Evolutionary conservation across 2,113 vertebrate species (phyloP).

Genomic region (mouse (Mus musculus)): DNA sequence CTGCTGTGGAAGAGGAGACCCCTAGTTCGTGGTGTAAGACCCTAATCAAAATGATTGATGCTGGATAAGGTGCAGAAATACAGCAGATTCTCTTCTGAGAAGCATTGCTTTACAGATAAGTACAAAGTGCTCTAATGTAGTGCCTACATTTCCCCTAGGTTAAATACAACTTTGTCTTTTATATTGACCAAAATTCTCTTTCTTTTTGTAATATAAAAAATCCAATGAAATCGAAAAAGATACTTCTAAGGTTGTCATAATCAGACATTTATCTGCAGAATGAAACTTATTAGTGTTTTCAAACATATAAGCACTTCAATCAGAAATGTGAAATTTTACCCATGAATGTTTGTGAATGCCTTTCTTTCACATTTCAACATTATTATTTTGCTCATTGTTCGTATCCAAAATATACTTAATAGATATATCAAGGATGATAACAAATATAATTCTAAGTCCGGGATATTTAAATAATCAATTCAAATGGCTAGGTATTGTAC

Average conservation of each 20-base stretch:
- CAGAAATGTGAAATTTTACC: constrained; percentile 33
- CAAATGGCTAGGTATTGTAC: not conserved
- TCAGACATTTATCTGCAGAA: not conserved
- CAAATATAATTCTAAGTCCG: constrained; percentile 13
- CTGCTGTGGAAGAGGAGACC: constrained; percentile 86
- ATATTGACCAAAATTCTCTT: constrained; percentile 73
- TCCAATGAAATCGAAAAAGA: constrained; percentile 49
- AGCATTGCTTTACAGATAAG: constrained; percentile 77
- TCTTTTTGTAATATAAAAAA: constrained; percentile 68
- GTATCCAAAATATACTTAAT: not conserved
- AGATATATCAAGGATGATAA: not conserved
- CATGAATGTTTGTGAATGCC: not conserved
- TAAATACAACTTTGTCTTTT: constrained; percentile 82
- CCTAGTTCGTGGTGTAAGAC: constrained; percentile 84
- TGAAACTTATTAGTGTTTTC: constrained; percentile 17
- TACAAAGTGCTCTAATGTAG: constrained; percentile 83
- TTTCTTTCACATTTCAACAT: constrained; percentile 35
- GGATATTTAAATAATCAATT: not conserved
- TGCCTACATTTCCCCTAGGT: constrained; percentile 78
- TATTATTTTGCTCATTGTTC: constrained; percentile 28
- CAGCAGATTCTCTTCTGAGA: constrained; percentile 81
- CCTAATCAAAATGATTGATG: constrained; percentile 91
- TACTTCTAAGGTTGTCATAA: not conserved
- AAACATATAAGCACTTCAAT: constrained; percentile 43
- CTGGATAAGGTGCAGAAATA: constrained; percentile 83